Evolutionary conservation across 1,140 invertebrate species (phyloP).

Genomic region (Periplaneta americana): DNA sequence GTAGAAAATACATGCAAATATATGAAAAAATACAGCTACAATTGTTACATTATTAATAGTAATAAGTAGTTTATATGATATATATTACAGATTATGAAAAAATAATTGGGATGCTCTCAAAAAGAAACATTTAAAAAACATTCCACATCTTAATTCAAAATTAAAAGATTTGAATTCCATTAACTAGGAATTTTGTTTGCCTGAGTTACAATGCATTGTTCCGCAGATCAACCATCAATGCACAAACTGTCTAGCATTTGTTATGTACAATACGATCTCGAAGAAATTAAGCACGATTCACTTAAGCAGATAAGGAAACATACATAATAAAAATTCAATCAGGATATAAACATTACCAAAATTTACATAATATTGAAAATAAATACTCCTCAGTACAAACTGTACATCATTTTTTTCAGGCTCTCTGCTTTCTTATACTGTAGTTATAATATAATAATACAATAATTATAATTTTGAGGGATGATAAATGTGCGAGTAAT

Average conservation of each 20-base stretch:
- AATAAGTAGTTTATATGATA: slow-evolving; percentile 11
- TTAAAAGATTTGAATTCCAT: neutral
- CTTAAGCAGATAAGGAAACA: neutral
- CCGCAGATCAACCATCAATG: neutral
- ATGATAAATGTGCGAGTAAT: neutral
- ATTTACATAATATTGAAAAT: neutral
- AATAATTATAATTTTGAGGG: neutral
- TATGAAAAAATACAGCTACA: slow-evolving; percentile 12
- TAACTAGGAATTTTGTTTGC: neutral
- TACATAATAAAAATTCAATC: neutral
- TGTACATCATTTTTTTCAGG: neutral
- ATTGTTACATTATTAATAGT: slow-evolving; percentile 6
- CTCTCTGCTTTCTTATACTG: neutral
- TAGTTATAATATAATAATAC: neutral
- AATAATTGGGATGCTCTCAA: neutral
- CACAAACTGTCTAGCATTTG: neutral
- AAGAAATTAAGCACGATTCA: neutral
- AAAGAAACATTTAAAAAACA: neutral
- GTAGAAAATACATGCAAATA: slow-evolving; percentile 14
- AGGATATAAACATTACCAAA: neutral
- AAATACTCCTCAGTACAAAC: neutral
- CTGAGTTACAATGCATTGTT: neutral
- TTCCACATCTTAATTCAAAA: slow-evolving; percentile 10
- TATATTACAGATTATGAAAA: slow-evolving; percentile 11
- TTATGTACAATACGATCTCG: neutral